These are phyloP conservation scores for Manis javanica DNA, from an alignment of 2,797 vertebrate genomes.

Conservation along the genomic window DNA sequence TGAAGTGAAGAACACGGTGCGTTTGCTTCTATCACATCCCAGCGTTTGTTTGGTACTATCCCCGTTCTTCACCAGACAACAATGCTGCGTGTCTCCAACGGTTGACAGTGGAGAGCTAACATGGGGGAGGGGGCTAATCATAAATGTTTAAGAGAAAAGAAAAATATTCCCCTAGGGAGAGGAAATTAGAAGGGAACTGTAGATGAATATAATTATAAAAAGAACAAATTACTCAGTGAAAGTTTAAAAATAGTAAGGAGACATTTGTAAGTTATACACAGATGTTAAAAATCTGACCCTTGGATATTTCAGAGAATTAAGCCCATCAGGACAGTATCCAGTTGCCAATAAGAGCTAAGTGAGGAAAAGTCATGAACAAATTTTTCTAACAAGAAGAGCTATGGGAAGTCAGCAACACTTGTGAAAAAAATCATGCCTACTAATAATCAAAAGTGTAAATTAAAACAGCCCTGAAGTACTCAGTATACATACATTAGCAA, in stretches of 20 bases:
- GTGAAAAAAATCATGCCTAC: neutral
- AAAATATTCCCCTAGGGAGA: neutral
- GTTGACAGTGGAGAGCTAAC: neutral
- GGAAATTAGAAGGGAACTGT: neutral
- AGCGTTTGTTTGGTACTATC: neutral
- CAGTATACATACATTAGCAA: rapidly evolving
- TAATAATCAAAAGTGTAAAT: neutral
- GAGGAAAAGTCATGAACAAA: neutral
- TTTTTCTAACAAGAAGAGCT: neutral
- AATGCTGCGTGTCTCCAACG: rapidly evolving
- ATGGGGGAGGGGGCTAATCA: neutral
- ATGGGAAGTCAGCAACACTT: neutral
- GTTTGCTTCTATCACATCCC: neutral
- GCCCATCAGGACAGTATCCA: neutral
- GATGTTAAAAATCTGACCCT: neutral
- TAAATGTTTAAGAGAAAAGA: neutral
- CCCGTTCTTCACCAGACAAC: neutral
- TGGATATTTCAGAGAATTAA: neutral
- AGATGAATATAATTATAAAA: neutral
- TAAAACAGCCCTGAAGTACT: neutral
- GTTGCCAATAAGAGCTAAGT: neutral
- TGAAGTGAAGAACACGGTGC: neutral
- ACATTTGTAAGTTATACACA: neutral
- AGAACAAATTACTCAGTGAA: neutral
- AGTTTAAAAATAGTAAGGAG: neutral